Evolutionary conservation across 2,888 invertebrate species (phyloP).

Genomic region (Scaptomyza reducta): DNA sequence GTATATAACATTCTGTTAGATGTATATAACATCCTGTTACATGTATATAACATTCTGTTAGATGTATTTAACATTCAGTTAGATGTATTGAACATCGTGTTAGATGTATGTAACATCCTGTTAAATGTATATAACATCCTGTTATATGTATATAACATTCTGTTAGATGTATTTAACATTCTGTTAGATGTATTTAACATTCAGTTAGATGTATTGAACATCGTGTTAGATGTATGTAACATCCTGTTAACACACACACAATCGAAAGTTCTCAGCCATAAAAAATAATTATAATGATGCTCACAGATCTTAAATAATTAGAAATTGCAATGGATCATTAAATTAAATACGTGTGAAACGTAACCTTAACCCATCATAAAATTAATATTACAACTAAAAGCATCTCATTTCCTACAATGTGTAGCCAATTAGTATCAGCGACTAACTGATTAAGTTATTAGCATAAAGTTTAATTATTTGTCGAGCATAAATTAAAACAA

Average conservation of each 20-base stretch:
- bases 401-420: conserved; percentile 22
- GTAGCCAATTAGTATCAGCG: conserved; percentile 37
- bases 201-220: conserved; percentile 29
- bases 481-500: conserved; percentile 35
- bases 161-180: conserved; percentile 30
- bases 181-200: conserved; percentile 32
- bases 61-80: conserved; percentile 32
- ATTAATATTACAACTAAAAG: conserved; percentile 18
- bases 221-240: conserved; percentile 30
- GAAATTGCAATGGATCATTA: conserved; percentile 36
- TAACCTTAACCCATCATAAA: conserved; percentile 25
- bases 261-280: conserved; percentile 22
- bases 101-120: conserved; percentile 31
- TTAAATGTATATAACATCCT: conserved; percentile 31
- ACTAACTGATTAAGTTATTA: conserved; percentile 38
- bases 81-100: conserved; percentile 33
- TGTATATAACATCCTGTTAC: conserved; percentile 33
- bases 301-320: conserved; percentile 39
- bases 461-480: conserved; percentile 32
- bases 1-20: conserved; percentile 33
- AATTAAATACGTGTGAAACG: conserved; percentile 46
- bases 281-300: conserved; percentile 18
- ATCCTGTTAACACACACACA: conserved; percentile 35
- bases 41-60: conserved; percentile 33
- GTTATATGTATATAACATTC: conserved; percentile 31